These are phyloP conservation scores for Grallaria varia DNA, from an alignment of 2,113 vertebrate genomes.

Conservation along the genomic window DNA sequence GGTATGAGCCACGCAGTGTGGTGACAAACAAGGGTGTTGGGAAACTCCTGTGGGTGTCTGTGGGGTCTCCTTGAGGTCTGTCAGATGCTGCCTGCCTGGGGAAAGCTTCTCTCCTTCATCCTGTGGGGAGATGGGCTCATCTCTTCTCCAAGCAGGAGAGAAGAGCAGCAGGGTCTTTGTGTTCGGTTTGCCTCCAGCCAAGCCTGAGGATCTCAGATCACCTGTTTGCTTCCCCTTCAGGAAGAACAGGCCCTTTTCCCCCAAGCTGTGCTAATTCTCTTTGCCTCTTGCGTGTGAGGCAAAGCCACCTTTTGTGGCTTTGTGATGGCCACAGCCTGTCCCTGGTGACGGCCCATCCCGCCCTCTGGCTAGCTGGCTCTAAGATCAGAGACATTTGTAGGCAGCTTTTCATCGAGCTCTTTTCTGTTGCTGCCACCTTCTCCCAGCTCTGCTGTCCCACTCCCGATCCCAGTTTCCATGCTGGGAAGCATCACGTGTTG, in stretches of 20 bases:
- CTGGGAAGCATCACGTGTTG: background rate
- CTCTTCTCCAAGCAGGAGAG: background rate
- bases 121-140: background rate
- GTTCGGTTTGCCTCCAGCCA: background rate
- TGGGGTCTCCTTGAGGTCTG: background rate
- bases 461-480: background rate
- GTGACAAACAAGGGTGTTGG: background rate
- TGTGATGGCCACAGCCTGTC: background rate
- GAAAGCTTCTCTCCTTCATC: background rate
- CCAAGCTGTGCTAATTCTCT: rapidly evolving
- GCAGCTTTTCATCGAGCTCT: background rate
- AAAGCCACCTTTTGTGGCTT: rapidly evolving
- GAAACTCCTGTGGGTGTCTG: background rate
- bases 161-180: background rate
- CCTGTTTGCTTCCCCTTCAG: background rate
- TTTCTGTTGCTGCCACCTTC: background rate
- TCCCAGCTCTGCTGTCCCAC: background rate
- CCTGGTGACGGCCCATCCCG: background rate
- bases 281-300: background rate
- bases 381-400: background rate
- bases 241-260: background rate
- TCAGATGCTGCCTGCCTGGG: background rate
- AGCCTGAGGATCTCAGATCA: background rate
- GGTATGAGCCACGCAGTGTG: background rate
- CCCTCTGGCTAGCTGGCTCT: background rate